Evolutionary conservation across 2,888 invertebrate genomes (phyloP).

Genomic region (Agriotes lineatus): DNA sequence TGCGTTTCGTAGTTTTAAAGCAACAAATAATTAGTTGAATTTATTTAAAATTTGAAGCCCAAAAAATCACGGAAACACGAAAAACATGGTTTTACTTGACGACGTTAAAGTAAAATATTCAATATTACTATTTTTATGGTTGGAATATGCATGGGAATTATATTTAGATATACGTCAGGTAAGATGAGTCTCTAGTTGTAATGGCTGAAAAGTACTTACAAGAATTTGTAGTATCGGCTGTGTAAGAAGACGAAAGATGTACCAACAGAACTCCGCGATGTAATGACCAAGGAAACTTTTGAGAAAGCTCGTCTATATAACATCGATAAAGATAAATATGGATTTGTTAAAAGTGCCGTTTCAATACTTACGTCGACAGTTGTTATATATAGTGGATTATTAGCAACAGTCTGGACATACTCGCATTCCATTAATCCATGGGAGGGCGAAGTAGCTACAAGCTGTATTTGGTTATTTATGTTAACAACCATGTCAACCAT

Average conservation of each 20-base stretch:
- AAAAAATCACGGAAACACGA: too few relatives aligned
- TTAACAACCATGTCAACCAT: conserved; percentile 78
- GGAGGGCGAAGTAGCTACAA: conserved; percentile 81
- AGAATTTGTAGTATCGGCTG: conserved; percentile 76
- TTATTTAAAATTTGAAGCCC: too few relatives aligned
- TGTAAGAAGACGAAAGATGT: conserved; percentile 78
- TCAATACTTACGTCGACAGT: conserved; percentile 80
- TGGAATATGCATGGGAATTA: conserved; percentile 85
- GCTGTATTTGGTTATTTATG: conserved; percentile 83
- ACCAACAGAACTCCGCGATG: conserved; percentile 81
- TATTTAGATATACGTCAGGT: conserved; percentile 90
- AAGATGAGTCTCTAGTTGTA: conserved; percentile 43
- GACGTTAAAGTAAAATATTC: conserved; percentile 64
- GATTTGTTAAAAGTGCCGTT: conserved; percentile 80
- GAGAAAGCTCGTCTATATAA: conserved; percentile 91
- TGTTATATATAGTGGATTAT: conserved; percentile 73
- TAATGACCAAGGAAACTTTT: conserved; percentile 88
- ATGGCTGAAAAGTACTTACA: background rate
- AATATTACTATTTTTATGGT: conserved; percentile 78
- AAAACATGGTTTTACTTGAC: conserved; percentile 50
- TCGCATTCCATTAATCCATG: conserved; percentile 73
- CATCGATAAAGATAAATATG: conserved; percentile 86
- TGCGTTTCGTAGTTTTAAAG: too few relatives aligned
- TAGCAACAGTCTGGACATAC: conserved; percentile 78
- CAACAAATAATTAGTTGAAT: too few relatives aligned